Conservation (phyloP, 1,140 invertebrate genomes). For the Halictus rubicundus region DNA sequence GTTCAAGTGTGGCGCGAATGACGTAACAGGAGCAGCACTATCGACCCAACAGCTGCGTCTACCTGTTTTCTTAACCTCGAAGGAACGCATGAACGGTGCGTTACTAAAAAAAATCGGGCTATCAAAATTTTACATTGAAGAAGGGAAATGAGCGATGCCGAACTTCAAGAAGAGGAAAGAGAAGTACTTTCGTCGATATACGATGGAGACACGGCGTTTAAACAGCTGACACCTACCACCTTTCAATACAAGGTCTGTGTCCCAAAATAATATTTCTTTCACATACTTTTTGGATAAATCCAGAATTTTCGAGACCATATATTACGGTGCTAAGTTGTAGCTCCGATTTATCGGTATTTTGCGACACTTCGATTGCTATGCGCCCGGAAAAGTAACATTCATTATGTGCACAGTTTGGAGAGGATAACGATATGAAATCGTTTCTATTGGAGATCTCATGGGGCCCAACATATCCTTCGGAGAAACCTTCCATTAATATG, state of each 20-base stretch:
- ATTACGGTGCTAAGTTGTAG: neutral
- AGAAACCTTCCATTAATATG: constrained; percentile 90
- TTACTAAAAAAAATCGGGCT: neutral
- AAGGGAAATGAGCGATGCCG: constrained; percentile 81
- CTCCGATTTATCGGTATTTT: neutral
- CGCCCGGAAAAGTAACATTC: neutral
- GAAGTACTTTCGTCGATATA: constrained; percentile 96
- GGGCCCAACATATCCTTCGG: constrained; percentile 91
- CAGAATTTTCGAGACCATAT: neutral
- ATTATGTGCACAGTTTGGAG: constrained; percentile 87
- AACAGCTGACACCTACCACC: constrained; percentile 87
- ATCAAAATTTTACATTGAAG: neutral
- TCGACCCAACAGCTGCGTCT: constrained; percentile 9
- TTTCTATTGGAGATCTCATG: constrained; percentile 94
- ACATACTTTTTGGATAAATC: neutral
- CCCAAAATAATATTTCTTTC: neutral
- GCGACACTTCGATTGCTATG: neutral
- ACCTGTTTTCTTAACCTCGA: constrained; percentile 23
- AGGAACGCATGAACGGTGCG: constrained; percentile 24
- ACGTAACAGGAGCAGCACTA: constrained; percentile 1
- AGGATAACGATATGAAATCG: constrained; percentile 89
- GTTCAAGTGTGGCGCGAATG: neutral
- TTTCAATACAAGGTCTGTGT: constrained; percentile 94
- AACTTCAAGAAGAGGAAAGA: constrained; percentile 92
- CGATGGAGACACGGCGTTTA: constrained; percentile 94